phyloP scores from a whole-genome alignment of 2,888 invertebrate genomes.

The Trichacis sp. region DNA sequence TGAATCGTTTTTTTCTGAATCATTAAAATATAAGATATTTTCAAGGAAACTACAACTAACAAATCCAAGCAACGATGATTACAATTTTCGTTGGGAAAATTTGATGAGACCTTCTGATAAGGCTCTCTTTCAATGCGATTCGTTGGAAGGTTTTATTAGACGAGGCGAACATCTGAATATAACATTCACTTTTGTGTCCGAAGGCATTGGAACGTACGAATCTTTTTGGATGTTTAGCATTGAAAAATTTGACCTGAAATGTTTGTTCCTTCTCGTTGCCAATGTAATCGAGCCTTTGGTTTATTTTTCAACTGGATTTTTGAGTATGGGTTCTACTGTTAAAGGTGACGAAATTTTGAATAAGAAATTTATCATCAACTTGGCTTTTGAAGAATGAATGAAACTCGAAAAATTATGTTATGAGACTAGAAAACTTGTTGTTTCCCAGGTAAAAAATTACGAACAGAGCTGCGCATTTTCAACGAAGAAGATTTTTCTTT shows the following conservation, averaged over 20 bases:
- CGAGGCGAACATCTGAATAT: slow-evolving; percentile 74
- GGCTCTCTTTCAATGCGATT: slow-evolving; percentile 72
- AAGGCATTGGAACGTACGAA: slow-evolving; percentile 75
- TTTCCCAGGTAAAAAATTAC: slow-evolving; percentile 62
- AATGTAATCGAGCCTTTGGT: slow-evolving; percentile 76
- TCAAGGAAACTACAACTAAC: slow-evolving; percentile 74
- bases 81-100: slow-evolving; percentile 74
- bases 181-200: slow-evolving; percentile 76
- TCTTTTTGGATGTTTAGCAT: slow-evolving; percentile 77
- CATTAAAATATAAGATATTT: background rate
- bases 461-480: slow-evolving; percentile 68
- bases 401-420: no score
- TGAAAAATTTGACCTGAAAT: slow-evolving; percentile 71
- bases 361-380: no score
- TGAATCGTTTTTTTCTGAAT: background rate
- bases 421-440: background rate
- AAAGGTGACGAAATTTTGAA: slow-evolving; percentile 66
- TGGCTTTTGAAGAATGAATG: no score
- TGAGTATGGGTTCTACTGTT: slow-evolving; percentile 75
- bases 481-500: slow-evolving; percentile 73
- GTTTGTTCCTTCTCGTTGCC: slow-evolving; percentile 75
- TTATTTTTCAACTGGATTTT: slow-evolving; percentile 72
- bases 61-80: slow-evolving; percentile 76
- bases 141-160: slow-evolving; percentile 73
- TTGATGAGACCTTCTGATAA: slow-evolving; percentile 69